Evolutionary conservation across 2,888 invertebrate genomes (phyloP).

Genomic region (Strigamia maritima): DNA sequence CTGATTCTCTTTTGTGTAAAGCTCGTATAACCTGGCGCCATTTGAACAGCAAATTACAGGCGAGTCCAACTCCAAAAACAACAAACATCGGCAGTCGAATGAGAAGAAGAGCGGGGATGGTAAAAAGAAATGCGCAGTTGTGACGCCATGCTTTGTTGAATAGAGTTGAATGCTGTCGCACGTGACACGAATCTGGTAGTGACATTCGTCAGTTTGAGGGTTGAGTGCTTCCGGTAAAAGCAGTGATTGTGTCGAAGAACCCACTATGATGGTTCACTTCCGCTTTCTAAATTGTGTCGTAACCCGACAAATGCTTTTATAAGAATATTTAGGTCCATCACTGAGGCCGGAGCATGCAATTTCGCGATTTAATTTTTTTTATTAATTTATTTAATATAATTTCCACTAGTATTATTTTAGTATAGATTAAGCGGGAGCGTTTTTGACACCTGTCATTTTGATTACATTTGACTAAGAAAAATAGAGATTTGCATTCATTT

Average conservation of each 20-base stretch:
- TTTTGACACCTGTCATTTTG: constrained; percentile 16
- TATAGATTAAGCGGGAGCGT: background rate
- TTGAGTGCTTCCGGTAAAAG: constrained; percentile 3
- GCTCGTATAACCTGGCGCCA: background rate
- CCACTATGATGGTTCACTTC: constrained; percentile 15
- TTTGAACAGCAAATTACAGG: constrained; percentile 5
- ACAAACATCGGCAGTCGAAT: background rate
- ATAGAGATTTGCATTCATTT: background rate
- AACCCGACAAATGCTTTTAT: background rate
- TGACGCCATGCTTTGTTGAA: constrained; percentile 5
- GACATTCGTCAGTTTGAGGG: background rate
- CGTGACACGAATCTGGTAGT: constrained; percentile 19
- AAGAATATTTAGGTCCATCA: background rate
- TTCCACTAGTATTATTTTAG: background rate
- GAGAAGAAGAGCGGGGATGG: background rate
- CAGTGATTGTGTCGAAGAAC: constrained; percentile 3
- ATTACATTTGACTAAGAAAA: background rate
- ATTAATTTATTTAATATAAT: background rate
- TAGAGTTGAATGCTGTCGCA: background rate
- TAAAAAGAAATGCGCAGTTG: background rate
- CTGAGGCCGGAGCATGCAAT: background rate
- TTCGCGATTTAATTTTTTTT: too few relatives aligned
- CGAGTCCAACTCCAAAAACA: background rate
- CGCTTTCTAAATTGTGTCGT: background rate
- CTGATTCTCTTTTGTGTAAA: background rate